A percentile compares a stretch with the other conserved stretches of the same genome.
Conservation (phyloP, 2,113 vertebrate species). For the Sterna hirundo region DNA sequence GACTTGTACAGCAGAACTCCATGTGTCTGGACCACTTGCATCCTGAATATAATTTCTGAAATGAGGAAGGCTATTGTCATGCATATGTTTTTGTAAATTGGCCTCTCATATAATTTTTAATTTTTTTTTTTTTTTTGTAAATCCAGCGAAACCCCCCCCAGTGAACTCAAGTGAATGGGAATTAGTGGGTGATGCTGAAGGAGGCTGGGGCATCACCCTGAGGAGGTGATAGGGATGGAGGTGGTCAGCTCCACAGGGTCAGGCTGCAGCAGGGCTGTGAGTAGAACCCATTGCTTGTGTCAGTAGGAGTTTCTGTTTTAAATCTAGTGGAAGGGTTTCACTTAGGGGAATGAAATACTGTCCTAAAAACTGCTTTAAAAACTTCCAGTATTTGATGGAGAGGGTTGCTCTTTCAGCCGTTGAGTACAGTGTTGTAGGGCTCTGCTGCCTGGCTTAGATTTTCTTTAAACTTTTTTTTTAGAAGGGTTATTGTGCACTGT, state of each 20-base stretch:
- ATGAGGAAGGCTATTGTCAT: background rate
- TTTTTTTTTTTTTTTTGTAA: background rate
- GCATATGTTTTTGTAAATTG: background rate
- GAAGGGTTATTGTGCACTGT: background rate
- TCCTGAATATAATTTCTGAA: background rate
- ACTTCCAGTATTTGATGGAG: background rate
- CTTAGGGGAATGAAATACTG: background rate
- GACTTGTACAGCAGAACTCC: background rate
- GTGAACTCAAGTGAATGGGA: background rate
- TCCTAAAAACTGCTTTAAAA: background rate
- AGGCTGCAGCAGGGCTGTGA: background rate
- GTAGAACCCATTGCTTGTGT: background rate
- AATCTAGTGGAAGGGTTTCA: background rate
- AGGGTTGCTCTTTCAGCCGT: background rate
- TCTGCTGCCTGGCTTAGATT: background rate
- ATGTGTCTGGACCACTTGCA: background rate
- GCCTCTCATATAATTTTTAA: background rate
- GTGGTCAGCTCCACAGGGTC: fast-evolving
- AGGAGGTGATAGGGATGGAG: background rate
- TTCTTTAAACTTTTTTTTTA: background rate
- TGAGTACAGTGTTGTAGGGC: background rate
- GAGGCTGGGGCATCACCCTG: background rate
- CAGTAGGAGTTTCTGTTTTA: background rate
- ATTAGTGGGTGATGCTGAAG: background rate
- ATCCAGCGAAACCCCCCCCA: background rate